Evolutionary conservation across 2,113 vertebrate species (phyloP).

Genomic region (Megalops atlanticus): DNA sequence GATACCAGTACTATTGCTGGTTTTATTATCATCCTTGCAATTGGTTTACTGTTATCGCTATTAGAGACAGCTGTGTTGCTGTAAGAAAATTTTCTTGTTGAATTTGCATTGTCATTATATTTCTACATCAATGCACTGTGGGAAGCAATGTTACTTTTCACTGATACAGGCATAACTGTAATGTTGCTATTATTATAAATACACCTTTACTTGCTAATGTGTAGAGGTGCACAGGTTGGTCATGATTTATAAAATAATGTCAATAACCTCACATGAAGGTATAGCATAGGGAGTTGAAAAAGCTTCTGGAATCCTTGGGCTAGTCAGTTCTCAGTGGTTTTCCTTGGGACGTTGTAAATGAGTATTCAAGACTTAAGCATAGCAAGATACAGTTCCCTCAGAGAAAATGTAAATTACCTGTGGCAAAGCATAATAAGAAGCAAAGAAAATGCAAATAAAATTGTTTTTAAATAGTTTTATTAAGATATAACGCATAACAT

Average conservation of each 20-base stretch:
- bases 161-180: too few relatives aligned
- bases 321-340: background rate
- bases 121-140: background rate
- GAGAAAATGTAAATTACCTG: background rate
- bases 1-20: constrained; percentile 49
- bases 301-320: background rate
- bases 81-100: background rate
- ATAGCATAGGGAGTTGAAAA: too few relatives aligned
- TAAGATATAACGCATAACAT: background rate
- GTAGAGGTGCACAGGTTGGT: too few relatives aligned
- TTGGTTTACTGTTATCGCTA: background rate
- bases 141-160: background rate
- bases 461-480: background rate
- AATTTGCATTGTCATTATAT: background rate
- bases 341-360: background rate
- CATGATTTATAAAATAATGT: too few relatives aligned
- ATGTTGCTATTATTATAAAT: too few relatives aligned
- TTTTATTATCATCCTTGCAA: constrained; percentile 15
- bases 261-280: too few relatives aligned
- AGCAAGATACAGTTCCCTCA: background rate
- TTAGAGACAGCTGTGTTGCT: background rate
- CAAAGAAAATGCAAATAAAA: background rate
- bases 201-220: too few relatives aligned
- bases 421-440: background rate
- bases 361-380: background rate